These are phyloP conservation scores for Podarcis raffonei DNA, from an alignment of 2,113 vertebrate species.

Conservation along the genomic window DNA sequence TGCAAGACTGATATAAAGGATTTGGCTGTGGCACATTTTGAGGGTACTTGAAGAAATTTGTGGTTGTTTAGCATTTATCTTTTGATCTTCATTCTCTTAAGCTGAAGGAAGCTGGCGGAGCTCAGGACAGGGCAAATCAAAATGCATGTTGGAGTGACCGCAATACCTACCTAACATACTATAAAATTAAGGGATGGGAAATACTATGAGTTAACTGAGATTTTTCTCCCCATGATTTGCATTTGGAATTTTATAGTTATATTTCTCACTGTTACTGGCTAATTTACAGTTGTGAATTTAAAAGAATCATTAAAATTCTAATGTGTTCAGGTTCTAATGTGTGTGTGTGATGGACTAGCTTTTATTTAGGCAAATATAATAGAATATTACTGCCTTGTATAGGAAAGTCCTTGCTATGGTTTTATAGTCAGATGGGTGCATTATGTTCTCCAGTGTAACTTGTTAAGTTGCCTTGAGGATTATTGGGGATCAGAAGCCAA, in stretches of 20 bases:
- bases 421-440: neutral
- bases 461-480: neutral
- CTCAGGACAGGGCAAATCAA: neutral
- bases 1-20: neutral
- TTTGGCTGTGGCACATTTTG: neutral
- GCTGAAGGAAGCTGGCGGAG: constrained; percentile 19
- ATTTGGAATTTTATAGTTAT: constrained; percentile 23
- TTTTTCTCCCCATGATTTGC: constrained; percentile 8
- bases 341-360: neutral
- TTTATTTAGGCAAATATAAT: neutral
- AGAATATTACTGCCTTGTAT: neutral
- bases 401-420: neutral
- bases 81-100: constrained; percentile 7
- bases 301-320: constrained; percentile 6
- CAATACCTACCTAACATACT: constrained; percentile 12
- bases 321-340: too few relatives aligned
- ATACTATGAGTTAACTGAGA: constrained; percentile 9
- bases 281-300: neutral
- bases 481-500: neutral
- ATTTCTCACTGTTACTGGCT: constrained; percentile 29
- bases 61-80: neutral
- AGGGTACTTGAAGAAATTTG: neutral
- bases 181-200: neutral
- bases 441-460: neutral
- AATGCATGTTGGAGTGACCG: constrained; percentile 9